Base-by-base conservation (phyloP, 2,797 vertebrate genomes). In the Euphonia xanthogaster region DNA sequence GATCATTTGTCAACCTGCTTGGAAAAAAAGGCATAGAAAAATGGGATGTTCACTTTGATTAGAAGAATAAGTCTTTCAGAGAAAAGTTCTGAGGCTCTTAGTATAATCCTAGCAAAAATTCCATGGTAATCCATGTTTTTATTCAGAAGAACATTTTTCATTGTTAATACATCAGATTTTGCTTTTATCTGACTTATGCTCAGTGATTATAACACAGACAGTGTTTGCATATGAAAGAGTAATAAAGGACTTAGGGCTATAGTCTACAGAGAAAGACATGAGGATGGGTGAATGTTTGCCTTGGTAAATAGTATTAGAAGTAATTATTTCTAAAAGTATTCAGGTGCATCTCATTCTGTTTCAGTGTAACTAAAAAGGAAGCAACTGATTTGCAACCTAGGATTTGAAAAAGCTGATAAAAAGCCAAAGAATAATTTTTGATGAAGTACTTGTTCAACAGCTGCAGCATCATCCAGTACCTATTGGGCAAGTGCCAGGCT, bases 331-430 rank as follows among this genome's bases (percentile, higher is more conserved):
- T 61, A 77, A 91, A 96, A 93, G 76, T 76, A 68, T 89, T 93
- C 89, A 95, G 88, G 85, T 96, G 91, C 78, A 88, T 80, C 71
- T 94, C 35, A 4, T 89, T 93, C 92, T 88, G 35, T 72, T 91
- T 74, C 66, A 27, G 24, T 48, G 50, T 75, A 80, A 72, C 75
- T 93, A 91, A 81, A 96, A 92, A 80, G 39, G 72, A 85, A 82
- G 82, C 37, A 75, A 91, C 24, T 72, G 68, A 93, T 91, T 88
- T 92, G 61, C 84, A 94, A 33, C 47, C 62, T 94, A 91, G 54
- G 86, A 96, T 88, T 96, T 95, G 67, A 95, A 95, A 93, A 82
- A 93, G 17, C 45, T 96, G 87, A 48, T 42, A 83, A 94, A 95
- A 81, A 67, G 40, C 61, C 70, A 87, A 86, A 94, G 94, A 91